phyloP scores from a whole-genome alignment of 2,888 invertebrate genomes.

The Acanthosepion esculentum region DNA sequence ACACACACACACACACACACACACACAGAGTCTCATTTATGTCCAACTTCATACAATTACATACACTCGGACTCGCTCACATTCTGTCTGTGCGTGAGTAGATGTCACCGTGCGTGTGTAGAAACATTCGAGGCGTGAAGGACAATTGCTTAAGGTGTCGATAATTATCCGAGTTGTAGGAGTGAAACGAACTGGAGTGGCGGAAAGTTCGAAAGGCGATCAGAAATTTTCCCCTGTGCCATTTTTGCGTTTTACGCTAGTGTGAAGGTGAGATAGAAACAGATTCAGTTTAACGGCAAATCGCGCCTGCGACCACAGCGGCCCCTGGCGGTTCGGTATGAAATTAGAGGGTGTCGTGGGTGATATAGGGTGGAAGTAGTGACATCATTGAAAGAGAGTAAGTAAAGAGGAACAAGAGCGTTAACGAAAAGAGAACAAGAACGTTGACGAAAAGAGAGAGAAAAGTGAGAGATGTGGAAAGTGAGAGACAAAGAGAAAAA shows the following conservation, averaged over 20 bases:
- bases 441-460: neutral
- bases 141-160: neutral
- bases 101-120: neutral
- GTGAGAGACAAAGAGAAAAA: neutral
- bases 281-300: neutral
- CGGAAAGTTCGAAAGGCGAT: neutral
- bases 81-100: neutral
- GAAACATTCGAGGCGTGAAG: neutral
- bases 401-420: neutral
- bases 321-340: neutral
- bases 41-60: neutral
- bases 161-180: neutral
- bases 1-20: no score
- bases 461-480: neutral
- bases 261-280: neutral
- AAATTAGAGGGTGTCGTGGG: neutral
- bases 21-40: no score
- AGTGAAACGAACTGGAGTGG: neutral
- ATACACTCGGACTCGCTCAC: neutral
- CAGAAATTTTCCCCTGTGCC: neutral
- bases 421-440: no score
- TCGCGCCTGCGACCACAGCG: neutral
- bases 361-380: neutral
- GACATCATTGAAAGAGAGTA: neutral
- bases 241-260: neutral